These are phyloP conservation scores for Tetragonisca angustula DNA, from an alignment of 2,888 invertebrate species.

Conservation along the genomic window DNA sequence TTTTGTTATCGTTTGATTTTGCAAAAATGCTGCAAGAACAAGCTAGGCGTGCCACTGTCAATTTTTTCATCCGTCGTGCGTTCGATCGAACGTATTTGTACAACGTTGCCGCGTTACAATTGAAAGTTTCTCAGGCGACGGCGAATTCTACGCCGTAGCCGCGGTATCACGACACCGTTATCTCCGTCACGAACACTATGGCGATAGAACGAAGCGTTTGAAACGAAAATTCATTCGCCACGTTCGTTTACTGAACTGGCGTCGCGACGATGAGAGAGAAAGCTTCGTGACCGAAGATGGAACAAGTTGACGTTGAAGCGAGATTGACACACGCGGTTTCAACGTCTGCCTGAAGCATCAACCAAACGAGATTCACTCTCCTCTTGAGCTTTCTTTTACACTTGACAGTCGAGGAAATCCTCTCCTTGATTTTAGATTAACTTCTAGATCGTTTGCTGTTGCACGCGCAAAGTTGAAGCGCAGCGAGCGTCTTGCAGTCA, in stretches of 20 bases:
- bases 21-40: no score
- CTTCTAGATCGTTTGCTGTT: not conserved
- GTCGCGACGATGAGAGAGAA: not conserved
- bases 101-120: not conserved
- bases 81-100: no score
- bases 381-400: no score
- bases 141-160: not conserved
- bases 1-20: no score
- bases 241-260: no score
- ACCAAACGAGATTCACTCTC: not conserved
- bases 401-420: not conserved
- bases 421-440: not conserved
- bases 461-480: no score
- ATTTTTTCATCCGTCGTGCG: no score
- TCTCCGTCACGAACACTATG: not conserved
- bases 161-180: not conserved
- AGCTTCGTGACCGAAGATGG: not conserved
- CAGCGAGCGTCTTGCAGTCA: no score
- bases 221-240: slow-evolving; percentile 1
- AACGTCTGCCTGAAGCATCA: not conserved
- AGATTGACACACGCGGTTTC: not conserved
- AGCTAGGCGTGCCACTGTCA: no score
- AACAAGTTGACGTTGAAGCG: not conserved
- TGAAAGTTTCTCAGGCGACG: not conserved
- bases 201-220: not conserved